A percentile compares a stretch with the other conserved stretches of the same genome.
Conservation (phyloP, 2,888 invertebrate genomes). For the Polydrusus pterygomalis region DNA sequence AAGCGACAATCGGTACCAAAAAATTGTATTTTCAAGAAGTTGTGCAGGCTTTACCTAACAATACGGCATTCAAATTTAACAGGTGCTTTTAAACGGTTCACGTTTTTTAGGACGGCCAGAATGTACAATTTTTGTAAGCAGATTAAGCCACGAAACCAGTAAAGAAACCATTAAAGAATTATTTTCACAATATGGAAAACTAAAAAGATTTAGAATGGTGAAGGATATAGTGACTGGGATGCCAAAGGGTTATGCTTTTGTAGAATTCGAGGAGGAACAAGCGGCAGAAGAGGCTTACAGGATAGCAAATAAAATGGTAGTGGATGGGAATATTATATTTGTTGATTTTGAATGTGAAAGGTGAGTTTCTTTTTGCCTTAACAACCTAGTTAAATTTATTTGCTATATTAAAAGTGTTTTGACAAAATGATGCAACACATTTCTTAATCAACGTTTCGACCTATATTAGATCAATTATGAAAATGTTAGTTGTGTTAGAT, state of each 20-base stretch:
- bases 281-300: conserved; percentile 79
- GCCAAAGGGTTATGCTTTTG: conserved; percentile 87
- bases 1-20: too few relatives aligned
- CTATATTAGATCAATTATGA: too few relatives aligned
- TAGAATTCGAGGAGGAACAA: conserved; percentile 82
- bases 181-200: conserved; percentile 80
- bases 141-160: conserved; percentile 81
- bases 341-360: conserved; percentile 87
- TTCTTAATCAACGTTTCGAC: too few relatives aligned
- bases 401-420: too few relatives aligned
- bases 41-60: too few relatives aligned
- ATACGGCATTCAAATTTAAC: too few relatives aligned
- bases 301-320: conserved; percentile 75
- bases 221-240: conserved; percentile 86
- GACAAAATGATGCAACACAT: too few relatives aligned
- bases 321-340: conserved; percentile 83
- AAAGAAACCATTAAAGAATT: conserved; percentile 76
- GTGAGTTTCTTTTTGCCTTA: conserved; percentile 8
- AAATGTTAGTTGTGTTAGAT: too few relatives aligned
- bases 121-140: conserved; percentile 84
- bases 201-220: conserved; percentile 79
- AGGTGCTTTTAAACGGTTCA: too few relatives aligned
- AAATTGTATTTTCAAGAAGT: too few relatives aligned
- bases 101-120: conserved; percentile 73
- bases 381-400: too few relatives aligned